These are phyloP conservation scores for Camponotus fellah DNA, from an alignment of 2,888 invertebrate species.

Conservation along the genomic window DNA sequence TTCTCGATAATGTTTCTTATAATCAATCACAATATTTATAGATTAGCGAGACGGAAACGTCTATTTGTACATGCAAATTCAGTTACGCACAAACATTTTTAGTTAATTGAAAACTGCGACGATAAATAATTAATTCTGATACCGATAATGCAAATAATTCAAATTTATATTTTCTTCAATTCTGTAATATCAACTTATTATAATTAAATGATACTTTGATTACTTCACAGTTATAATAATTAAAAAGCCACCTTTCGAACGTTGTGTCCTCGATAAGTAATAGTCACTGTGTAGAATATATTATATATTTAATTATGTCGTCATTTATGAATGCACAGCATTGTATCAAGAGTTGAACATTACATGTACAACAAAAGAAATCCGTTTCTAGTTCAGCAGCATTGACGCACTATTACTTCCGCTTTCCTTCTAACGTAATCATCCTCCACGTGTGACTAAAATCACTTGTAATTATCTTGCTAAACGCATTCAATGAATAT, in stretches of 20 bases:
- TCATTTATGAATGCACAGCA: conserved; percentile 1
- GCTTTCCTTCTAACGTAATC: conserved; percentile 10
- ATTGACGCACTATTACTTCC: neutral
- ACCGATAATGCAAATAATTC: neutral
- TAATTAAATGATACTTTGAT: neutral
- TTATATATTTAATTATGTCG: neutral
- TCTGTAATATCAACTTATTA: neutral
- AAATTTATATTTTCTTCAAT: conserved; percentile 1
- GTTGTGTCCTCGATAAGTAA: neutral
- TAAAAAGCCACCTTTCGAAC: neutral
- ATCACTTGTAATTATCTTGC: conserved; percentile 18
- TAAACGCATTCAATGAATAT: neutral
- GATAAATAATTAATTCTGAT: neutral
- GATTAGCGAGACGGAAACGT: neutral
- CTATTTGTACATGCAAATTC: neutral
- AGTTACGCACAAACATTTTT: neutral
- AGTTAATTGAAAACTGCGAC: neutral
- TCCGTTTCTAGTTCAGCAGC: conserved; percentile 9
- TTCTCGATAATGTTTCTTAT: neutral
- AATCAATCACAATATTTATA: neutral
- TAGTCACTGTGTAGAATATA: neutral
- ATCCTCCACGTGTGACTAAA: neutral
- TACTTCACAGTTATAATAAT: neutral
- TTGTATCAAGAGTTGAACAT: neutral
- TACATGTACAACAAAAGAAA: conserved; percentile 26